These are phyloP conservation scores for Eupeodes luniger DNA, from an alignment of 2,888 invertebrate species.

Conservation along the genomic window DNA sequence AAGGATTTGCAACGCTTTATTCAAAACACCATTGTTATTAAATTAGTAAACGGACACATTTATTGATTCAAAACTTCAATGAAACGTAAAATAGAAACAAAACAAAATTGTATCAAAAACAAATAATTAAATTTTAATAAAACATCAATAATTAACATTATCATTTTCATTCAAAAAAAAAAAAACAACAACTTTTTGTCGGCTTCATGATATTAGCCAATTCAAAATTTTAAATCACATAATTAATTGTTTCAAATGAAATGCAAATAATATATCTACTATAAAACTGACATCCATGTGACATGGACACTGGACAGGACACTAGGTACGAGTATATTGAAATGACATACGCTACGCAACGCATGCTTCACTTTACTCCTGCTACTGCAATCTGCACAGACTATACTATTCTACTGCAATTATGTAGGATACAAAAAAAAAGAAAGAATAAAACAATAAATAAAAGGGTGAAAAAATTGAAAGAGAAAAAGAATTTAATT, in stretches of 20 bases:
- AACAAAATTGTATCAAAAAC: slow-evolving; percentile 36
- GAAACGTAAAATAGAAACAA: background rate
- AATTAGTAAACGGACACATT: slow-evolving; percentile 27
- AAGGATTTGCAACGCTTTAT: background rate
- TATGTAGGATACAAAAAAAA: slow-evolving; percentile 52
- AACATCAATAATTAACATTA: slow-evolving; percentile 49
- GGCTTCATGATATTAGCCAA: slow-evolving; percentile 24
- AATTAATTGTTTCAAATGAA: slow-evolving; percentile 70
- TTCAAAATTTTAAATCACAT: slow-evolving; percentile 60
- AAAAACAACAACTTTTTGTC: background rate
- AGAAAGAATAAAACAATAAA: background rate
- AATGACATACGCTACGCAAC: slow-evolving; percentile 28
- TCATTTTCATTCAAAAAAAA: background rate
- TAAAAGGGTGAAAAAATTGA: background rate
- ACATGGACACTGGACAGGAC: background rate
- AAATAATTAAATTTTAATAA: slow-evolving; percentile 25
- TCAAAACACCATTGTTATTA: background rate
- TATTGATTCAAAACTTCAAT: slow-evolving; percentile 7
- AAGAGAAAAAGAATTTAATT: slow-evolving; percentile 67
- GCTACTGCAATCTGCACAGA: slow-evolving; percentile 16
- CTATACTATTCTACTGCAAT: slow-evolving; percentile 47
- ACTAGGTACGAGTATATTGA: background rate
- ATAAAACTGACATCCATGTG: slow-evolving; percentile 14
- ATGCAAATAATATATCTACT: slow-evolving; percentile 8
- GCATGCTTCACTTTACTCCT: slow-evolving; percentile 30